phyloP scores from a whole-genome alignment of 2,113 vertebrate species.

The Felis catus region F.catus_Fca126_mat1.0 CM031417.1:46208501-46209000 shows the following conservation, averaged over 20 bases:
- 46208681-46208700: background rate
- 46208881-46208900: background rate
- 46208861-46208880: background rate
- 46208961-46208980: background rate
- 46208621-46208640: background rate
- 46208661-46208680: background rate
- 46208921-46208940: background rate
- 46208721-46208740: background rate
- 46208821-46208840: background rate
- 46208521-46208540: background rate
- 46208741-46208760: background rate
- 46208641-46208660: background rate
- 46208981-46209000: background rate
- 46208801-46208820: background rate
- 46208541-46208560: rapidly evolving
- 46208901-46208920: background rate
- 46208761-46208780: background rate
- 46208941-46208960: background rate
- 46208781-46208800: background rate
- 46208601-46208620: background rate
- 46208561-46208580: background rate
- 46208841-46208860: background rate
- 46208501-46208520: background rate
- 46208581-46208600: background rate
- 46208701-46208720: background rate